phyloP scores from a whole-genome alignment of 2,797 vertebrate species.

The Characodon lateralis region DNA sequence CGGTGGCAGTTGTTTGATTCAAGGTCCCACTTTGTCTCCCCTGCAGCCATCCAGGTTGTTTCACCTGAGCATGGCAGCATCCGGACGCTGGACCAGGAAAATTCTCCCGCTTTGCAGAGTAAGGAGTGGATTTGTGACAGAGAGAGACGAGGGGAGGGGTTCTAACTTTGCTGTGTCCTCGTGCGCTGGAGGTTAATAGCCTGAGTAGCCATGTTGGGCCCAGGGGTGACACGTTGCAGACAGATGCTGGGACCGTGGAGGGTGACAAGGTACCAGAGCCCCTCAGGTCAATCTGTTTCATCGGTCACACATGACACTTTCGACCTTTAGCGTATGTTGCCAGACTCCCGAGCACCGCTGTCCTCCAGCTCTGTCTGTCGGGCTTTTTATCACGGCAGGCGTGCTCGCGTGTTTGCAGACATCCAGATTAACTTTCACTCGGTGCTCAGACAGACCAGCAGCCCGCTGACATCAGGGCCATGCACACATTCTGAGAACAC shows the following conservation, averaged over 20 bases:
- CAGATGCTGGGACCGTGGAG: constrained; percentile 66
- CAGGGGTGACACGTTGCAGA: constrained; percentile 71
- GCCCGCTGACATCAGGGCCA: constrained; percentile 57
- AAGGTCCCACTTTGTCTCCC: constrained; percentile 70
- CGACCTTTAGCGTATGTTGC: constrained; percentile 73
- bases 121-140: constrained; percentile 62
- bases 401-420: constrained; percentile 65
- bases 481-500: constrained; percentile 59
- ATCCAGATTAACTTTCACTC: constrained; percentile 69
- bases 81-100: constrained; percentile 13
- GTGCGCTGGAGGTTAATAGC: constrained; percentile 75
- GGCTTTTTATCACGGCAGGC: constrained; percentile 56
- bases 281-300: constrained; percentile 71
- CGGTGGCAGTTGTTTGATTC: constrained; percentile 78
- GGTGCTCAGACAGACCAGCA: constrained; percentile 53
- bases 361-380: constrained; percentile 54
- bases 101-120: background rate
- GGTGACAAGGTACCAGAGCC: constrained; percentile 65
- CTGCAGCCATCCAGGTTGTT: constrained; percentile 58
- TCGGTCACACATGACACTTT: constrained; percentile 73
- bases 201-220: constrained; percentile 71
- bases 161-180: constrained; percentile 66
- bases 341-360: constrained; percentile 59
- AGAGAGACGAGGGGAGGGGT: constrained; percentile 47
- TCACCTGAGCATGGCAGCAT: background rate